Base-by-base conservation (phyloP, 2,797 vertebrate species). In the Ataeniobius toweri region DNA sequence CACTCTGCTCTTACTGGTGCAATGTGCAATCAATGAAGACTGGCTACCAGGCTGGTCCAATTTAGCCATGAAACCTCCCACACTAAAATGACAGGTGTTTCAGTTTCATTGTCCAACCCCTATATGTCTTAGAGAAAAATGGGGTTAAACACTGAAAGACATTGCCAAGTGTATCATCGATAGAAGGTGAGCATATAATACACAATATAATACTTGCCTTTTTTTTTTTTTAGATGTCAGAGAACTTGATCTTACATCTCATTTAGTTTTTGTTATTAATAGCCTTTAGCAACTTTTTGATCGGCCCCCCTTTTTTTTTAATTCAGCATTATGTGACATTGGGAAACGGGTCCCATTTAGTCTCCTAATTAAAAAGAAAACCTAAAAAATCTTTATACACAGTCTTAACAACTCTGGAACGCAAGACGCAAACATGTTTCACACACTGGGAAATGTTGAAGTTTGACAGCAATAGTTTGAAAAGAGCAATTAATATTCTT, bases 401-500 rank as follows among this genome's bases (percentile, higher is more conserved):
- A 24, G 36, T 67, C 20, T 24, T 67, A 41, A 67, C 9, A 22
- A 24, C 36, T 67, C 22, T 22, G 39, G 63, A 67, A 24, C 10
- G 53, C 6, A 5, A 24, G 55, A 24, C 5, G 58, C n/a, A 59
- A 59, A 59, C 58, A 26, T 26, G n/a, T 16, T 68, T 24, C 13
- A 69, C 2, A 6, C 4, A 48, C 13, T 6, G 5, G 14, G 44
- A 41, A 68, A 41, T 24, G 24, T 68, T 68, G 65, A 48, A 16
- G 41, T 69, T 69, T 46, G 67, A 69, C 13, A 69, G 41, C 24
- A 46, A 10, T 24, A 26, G 41, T 46, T 46, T 44, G 10, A 69
- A 67, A 67, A 41, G 36, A 12, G 31, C 24, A 50, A 71, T 72
- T 24, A 75, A 71, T 74, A 74, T 76, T 71, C 36, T 48, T 51